These are phyloP conservation scores for Phalanger gymnotis DNA, from an alignment of 2,797 vertebrate genomes.

Conservation along the genomic window DNA sequence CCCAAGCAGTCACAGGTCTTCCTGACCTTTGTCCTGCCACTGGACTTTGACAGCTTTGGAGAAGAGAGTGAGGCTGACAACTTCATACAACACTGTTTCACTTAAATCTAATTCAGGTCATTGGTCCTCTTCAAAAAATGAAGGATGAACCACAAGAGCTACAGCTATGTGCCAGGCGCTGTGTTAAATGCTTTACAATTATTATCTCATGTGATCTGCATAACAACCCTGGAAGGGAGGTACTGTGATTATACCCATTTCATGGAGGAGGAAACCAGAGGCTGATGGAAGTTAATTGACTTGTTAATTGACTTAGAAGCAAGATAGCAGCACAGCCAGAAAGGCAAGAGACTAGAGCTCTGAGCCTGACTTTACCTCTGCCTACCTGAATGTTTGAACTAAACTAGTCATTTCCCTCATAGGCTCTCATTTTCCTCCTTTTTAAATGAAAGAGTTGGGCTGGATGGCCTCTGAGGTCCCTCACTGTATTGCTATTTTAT, in stretches of 20 bases:
- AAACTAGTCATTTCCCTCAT: not conserved
- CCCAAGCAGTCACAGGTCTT: not conserved
- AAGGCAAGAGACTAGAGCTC: not conserved
- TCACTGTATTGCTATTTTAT: not conserved
- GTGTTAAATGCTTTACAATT: too few relatives aligned
- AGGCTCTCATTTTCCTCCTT: not conserved
- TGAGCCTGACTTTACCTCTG: not conserved
- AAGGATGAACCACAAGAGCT: too few relatives aligned
- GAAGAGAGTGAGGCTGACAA: not conserved
- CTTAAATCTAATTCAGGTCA: not conserved
- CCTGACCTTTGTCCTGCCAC: not conserved
- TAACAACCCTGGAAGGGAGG: not conserved
- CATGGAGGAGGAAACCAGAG: not conserved
- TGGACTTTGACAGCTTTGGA: too few relatives aligned
- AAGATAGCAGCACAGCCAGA: not conserved
- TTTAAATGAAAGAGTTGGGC: not conserved
- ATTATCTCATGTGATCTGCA: not conserved
- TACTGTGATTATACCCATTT: not conserved
- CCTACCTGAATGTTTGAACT: not conserved
- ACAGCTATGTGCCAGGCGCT: too few relatives aligned
- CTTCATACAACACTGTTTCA: not conserved
- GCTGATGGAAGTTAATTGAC: not conserved
- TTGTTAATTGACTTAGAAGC: not conserved
- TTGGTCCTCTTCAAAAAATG: not conserved
- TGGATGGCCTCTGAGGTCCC: not conserved